Base-by-base conservation (phyloP, 2,888 invertebrate species). In the Leptogaster cylindrica region DNA sequence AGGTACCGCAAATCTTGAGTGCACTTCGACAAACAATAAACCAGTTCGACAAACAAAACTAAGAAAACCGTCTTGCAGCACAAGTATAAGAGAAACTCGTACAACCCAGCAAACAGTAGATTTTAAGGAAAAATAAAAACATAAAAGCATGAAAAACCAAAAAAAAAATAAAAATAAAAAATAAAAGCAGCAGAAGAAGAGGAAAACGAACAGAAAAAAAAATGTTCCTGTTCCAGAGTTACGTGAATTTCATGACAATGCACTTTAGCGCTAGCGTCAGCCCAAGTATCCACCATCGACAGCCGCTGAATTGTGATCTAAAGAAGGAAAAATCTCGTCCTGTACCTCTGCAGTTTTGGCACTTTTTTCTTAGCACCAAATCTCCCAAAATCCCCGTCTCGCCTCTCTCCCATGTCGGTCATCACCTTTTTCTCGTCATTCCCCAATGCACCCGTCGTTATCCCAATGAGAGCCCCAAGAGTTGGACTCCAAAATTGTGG, bases 221-320 rank as follows among this genome's bases (percentile, higher is more conserved):
- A 39, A 25, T 41, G 36, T 3, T 27, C 27, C 8, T 23, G 6
- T 18, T 12, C 28, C 12, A 16, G 10, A 50, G 50, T 41, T 58
- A 58, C 58, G 58, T 58, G 58, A 27, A 58, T 6, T 41, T 39
- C 58, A 58, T 58, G 66, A 66, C 63, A 66, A 68, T 68, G 61
- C 61, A 68, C 41, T 68, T 68, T 68, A 58, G 50, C 25, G 68
- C 61, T 68, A 68, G 64, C 61, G 68, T 68, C 65, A 66, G 68
- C 68, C 51, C 41, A 66, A 68, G 61, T 39, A 58, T 12, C 39
- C 41, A 25, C 5, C 27, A 10, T 12, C 41, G n/a, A 23, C 25
- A 12, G 2, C 7, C 50, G 2, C 2, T 7, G 39, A 41, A 5
- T 36, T 58, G 58, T 41, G 39, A 2, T 41, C 25, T 10, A 25